Evolutionary conservation across 2,113 vertebrate genomes (phyloP).

Genomic region (Proteles cristata): DNA sequence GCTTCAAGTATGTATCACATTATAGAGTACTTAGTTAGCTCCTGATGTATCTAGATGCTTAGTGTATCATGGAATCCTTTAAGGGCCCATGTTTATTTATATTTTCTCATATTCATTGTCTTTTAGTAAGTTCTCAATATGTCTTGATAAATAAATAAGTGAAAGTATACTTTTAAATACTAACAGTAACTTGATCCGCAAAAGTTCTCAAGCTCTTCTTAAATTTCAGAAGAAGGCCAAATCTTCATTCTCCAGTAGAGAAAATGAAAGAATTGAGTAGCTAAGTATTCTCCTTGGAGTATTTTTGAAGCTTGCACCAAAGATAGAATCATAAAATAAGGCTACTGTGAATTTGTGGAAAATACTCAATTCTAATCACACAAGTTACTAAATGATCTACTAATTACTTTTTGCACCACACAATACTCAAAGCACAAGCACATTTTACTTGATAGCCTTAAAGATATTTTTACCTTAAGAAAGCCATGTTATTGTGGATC

Average conservation of each 20-base stretch:
- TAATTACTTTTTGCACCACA: background rate
- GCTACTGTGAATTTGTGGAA: background rate
- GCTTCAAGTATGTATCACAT: background rate
- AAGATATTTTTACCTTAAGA: background rate
- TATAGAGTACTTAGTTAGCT: background rate
- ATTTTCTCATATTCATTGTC: background rate
- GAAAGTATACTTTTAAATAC: background rate
- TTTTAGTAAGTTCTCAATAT: background rate
- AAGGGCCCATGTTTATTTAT: background rate
- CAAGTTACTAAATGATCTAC: background rate
- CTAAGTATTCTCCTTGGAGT: background rate
- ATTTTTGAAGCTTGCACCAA: conserved; percentile 4
- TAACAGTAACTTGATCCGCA: background rate
- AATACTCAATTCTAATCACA: background rate
- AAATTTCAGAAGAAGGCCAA: background rate
- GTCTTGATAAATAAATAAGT: background rate
- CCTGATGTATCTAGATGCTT: background rate
- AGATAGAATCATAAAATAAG: background rate
- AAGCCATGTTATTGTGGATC: background rate
- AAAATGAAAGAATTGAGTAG: background rate
- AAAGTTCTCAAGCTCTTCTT: background rate
- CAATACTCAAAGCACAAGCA: background rate
- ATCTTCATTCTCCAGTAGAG: background rate
- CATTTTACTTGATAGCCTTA: background rate
- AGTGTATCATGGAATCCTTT: background rate